phyloP scores from a whole-genome alignment of 2,797 vertebrate species.

The Sylvia borin region DNA sequence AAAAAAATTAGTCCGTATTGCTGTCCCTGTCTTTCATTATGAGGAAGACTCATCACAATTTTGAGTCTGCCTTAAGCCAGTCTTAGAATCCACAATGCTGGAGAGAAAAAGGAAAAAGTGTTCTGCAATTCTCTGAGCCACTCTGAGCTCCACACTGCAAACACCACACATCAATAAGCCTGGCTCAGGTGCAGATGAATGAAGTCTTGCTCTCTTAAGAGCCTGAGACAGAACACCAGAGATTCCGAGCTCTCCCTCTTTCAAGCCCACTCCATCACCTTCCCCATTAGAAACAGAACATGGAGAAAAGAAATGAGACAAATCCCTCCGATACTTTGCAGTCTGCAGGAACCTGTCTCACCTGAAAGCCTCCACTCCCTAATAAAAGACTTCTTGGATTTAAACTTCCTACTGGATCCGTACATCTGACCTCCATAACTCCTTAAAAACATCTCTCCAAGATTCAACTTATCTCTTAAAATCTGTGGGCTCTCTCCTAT shows the following conservation, averaged over 20 bases:
- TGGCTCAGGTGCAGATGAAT: background rate
- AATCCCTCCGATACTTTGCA: fast-evolving
- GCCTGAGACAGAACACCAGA: background rate
- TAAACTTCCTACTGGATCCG: background rate
- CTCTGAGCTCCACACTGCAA: background rate
- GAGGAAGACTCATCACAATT: background rate
- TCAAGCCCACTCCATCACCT: background rate
- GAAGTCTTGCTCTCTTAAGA: background rate
- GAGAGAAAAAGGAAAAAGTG: background rate
- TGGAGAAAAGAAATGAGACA: background rate
- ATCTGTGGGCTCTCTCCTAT: background rate
- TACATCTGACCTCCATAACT: background rate
- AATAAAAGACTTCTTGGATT: background rate
- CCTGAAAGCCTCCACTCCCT: background rate
- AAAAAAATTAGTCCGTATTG: background rate
- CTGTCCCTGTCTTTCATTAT: background rate
- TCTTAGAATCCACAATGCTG: background rate
- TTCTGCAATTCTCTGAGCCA: background rate
- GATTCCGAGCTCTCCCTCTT: background rate
- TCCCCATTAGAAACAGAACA: background rate
- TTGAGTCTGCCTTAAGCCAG: background rate
- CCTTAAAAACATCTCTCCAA: background rate
- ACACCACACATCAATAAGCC: background rate
- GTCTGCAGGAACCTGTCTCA: background rate
- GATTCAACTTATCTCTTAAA: background rate